Base-by-base conservation (phyloP, 2,113 vertebrate species). In the Vulpes ferrilata region DNA sequence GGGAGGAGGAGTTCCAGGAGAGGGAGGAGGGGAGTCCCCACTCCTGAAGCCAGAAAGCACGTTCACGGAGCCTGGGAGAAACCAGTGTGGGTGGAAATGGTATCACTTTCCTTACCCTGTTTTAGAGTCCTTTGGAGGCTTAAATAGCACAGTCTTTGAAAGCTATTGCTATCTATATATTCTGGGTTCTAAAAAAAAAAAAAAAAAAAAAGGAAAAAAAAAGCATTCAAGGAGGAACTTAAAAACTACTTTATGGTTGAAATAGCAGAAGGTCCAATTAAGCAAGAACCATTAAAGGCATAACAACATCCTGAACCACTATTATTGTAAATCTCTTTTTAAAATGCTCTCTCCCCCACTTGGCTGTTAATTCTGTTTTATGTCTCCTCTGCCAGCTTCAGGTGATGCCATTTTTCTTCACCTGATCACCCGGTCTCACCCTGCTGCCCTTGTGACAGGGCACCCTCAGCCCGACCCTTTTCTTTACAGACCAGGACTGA, bases 1-100 rank as follows among this genome's bases (percentile, higher is more conserved):
- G 3, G 16, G 48, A 59, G 13, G 13, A 7, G 32, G 30, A 7
- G 0, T 25, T 20, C 65, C 32, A 1, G 0, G 0, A 53, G 57
- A 38, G 12, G 7, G 3, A 9, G 17, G 53, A 83, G 12, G 12
- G 12, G 10, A 19, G 23, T 53, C 7, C 59, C 59, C 9, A 79
- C 22, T 22, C 32, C 35, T 32, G 23, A 78, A 17, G 11, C 53
- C 60, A 16, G 60, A 27, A 64, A 25, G 51, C 51, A 5, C 23
- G 51, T 53, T 88, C 32, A n/a, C 2, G 74, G 35, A 38, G 5
- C n/a, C 48, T 7, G 0, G 32, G 25, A n/a, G 59, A 35, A 74
- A 62, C 43, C 25, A 55, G 0, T 9, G 2, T 10, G n/a, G 22
- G 32, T 65, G 57, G 59, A 92, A 84, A 76, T 64, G 57, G 27